Percentiles rank a stretch among this genome's conserved stretches.
phyloP scores from a whole-genome alignment of 2,888 invertebrate species.

The Lepidochitona cinerea region DNA sequence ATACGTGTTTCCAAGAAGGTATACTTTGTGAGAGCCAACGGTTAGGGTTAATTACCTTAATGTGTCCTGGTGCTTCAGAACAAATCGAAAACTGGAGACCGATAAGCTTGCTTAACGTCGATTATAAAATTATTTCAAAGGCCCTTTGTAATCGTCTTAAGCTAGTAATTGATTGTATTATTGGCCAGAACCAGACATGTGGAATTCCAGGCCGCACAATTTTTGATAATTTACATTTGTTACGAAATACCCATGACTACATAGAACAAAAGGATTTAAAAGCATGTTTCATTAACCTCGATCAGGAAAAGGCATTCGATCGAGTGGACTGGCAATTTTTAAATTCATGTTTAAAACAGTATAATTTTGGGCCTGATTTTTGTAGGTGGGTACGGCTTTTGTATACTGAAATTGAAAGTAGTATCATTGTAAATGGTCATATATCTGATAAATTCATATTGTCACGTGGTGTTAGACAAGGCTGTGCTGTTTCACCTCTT shows the following conservation, averaged over 20 bases:
- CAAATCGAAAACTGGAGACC: slow-evolving; percentile 37
- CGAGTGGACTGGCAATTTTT: slow-evolving; percentile 34
- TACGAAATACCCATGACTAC: slow-evolving; percentile 32
- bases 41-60: slow-evolving; percentile 22
- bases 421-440: too few species aligned
- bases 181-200: slow-evolving; percentile 35
- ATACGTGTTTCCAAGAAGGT: slow-evolving; percentile 14
- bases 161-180: slow-evolving; percentile 22
- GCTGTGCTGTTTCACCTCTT: too few species aligned
- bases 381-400: slow-evolving; percentile 31
- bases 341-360: slow-evolving; percentile 24
- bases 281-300: slow-evolving; percentile 30
- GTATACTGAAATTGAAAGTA: too few species aligned
- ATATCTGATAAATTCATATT: too few species aligned
- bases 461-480: too few species aligned
- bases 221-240: slow-evolving; percentile 34
- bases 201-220: slow-evolving; percentile 33
- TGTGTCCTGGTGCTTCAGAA: slow-evolving; percentile 21
- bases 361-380: slow-evolving; percentile 33
- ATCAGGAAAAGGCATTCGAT: slow-evolving; percentile 44
- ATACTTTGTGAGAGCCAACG: slow-evolving; percentile 17
- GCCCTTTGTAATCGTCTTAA: slow-evolving; percentile 26
- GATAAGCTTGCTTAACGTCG: slow-evolving; percentile 35
- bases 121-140: slow-evolving; percentile 38
- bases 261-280: slow-evolving; percentile 27